Percentiles rank a stretch among this genome's conserved stretches.
These are phyloP conservation scores for Osedax frankpressi DNA, from an alignment of 2,888 invertebrate species.

Conservation along the genomic window DNA sequence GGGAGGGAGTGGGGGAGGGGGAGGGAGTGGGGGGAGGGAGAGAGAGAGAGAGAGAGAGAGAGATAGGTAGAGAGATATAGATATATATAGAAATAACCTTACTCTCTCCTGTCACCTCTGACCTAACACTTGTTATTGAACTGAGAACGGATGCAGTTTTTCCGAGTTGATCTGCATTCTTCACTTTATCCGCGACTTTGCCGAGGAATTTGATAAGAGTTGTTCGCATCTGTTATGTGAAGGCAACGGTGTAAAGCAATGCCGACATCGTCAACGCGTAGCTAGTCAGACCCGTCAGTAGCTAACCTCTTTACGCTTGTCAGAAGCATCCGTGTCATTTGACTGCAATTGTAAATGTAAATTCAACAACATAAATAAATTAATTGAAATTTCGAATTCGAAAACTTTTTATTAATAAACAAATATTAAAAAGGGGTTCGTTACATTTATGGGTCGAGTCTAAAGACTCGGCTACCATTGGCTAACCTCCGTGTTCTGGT, in stretches of 20 bases:
- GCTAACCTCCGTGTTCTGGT: neutral
- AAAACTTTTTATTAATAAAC: too few species aligned
- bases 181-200: slow-evolving; percentile 25
- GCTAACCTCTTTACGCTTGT: slow-evolving; percentile 5
- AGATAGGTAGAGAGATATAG: too few species aligned
- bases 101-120: slow-evolving; percentile 24
- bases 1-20: too few species aligned
- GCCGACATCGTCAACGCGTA: neutral
- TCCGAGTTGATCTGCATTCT: slow-evolving; percentile 26
- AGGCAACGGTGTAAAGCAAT: neutral
- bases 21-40: too few species aligned
- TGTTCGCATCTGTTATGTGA: slow-evolving; percentile 25
- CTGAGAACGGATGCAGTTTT: slow-evolving; percentile 22
- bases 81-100: too few species aligned
- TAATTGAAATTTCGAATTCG: too few species aligned
- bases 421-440: too few species aligned
- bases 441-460: too few species aligned
- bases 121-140: slow-evolving; percentile 22
- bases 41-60: too few species aligned
- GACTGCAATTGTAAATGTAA: too few species aligned
- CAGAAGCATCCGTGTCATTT: slow-evolving; percentile 10
- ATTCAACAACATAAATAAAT: too few species aligned
- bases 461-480: too few species aligned
- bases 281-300: slow-evolving; percentile 1
- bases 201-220: slow-evolving; percentile 28